Percentiles rank a stretch among this genome's conserved stretches.
Evolutionary conservation across 2,113 vertebrate genomes (phyloP).

Genomic region (Corythaeola cristata): DNA sequence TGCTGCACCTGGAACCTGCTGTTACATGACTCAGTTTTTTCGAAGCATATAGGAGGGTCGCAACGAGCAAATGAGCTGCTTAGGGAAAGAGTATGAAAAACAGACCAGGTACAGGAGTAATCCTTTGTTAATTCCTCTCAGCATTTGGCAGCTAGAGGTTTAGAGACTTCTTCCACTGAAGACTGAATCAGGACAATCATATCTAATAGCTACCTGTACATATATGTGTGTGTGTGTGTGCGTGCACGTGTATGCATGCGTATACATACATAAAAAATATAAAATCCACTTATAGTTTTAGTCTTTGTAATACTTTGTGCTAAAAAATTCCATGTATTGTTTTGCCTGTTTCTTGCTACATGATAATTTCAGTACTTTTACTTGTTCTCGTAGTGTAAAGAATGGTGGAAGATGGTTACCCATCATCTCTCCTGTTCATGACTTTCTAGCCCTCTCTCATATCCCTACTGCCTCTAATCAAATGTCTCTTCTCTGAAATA

Average conservation of each 20-base stretch:
- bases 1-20: neutral
- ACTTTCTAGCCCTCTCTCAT: neutral
- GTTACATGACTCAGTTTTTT: neutral
- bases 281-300: neutral
- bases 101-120: neutral
- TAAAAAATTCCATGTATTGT: neutral
- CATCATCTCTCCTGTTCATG: neutral
- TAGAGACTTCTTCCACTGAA: neutral
- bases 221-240: rapidly evolving
- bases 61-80: neutral
- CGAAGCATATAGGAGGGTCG: rapidly evolving
- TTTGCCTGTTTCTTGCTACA: neutral
- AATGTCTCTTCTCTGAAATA: neutral
- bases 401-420: neutral
- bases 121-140: neutral
- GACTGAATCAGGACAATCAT: neutral
- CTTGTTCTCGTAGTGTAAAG: neutral
- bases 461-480: neutral
- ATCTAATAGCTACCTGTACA: neutral
- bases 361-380: neutral
- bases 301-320: neutral
- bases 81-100: neutral
- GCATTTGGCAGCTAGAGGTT: neutral
- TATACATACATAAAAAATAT: neutral
- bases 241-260: neutral